phyloP scores from a whole-genome alignment of 30 jellyfish, hydroid and myxozoan species.

The Aurelia sp. region DNA sequence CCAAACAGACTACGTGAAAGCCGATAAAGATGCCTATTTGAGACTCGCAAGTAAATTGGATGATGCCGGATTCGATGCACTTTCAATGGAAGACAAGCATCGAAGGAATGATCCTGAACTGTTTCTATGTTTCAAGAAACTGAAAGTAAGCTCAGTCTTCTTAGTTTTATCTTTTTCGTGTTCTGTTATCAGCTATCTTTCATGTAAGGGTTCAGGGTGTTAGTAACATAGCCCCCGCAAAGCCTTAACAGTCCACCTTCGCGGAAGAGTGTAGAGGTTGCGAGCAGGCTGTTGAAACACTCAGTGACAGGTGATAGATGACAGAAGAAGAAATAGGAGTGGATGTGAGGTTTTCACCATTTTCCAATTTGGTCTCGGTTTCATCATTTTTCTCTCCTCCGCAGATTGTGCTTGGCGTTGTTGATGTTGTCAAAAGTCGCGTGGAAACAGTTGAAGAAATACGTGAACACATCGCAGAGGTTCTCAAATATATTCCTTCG shows the following conservation, averaged over 20 bases:
- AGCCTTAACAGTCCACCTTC: not conserved
- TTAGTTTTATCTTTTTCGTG: not conserved
- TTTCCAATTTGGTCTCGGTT: not conserved
- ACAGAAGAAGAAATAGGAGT: too few relatives aligned
- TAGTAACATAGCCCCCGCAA: not conserved
- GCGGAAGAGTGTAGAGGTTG: too few relatives aligned
- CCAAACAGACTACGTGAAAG: conserved; percentile 83
- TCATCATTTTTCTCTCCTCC: not conserved
- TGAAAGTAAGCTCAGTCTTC: conserved; percentile 44
- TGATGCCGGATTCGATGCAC: conserved; percentile 80
- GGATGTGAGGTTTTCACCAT: not conserved
- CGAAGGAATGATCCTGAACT: conserved; percentile 74
- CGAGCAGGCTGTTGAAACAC: too few relatives aligned
- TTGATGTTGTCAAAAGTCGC: conserved; percentile 87
- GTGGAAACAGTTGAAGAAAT: conserved; percentile 85
- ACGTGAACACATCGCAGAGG: conserved; percentile 76
- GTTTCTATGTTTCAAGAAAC: conserved; percentile 66
- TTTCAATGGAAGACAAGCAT: conserved; percentile 89
- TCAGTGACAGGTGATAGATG: too few relatives aligned
- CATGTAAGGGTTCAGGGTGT: not conserved
- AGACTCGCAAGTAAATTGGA: conserved; percentile 66
- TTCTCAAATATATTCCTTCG: conserved; percentile 61
- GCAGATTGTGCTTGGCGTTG: conserved; percentile 82
- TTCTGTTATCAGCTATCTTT: not conserved
- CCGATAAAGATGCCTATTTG: conserved; percentile 77